Conservation (phyloP, 2,888 invertebrate species). For the Hermodice carunculata region DNA sequence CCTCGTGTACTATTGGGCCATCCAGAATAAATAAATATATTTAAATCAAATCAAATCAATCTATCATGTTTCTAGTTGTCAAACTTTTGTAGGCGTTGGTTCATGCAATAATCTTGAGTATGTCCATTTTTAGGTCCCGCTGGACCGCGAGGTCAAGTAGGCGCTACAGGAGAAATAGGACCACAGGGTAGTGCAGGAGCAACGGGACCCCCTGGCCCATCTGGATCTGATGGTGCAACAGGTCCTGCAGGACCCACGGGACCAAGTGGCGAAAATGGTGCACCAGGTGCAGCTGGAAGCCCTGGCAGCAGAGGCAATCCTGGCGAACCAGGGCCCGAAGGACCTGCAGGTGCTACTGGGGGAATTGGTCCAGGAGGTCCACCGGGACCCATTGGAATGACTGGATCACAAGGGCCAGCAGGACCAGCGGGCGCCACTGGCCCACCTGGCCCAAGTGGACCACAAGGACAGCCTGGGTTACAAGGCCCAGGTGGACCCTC, state of each 20-base stretch:
- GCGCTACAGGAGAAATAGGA: background rate
- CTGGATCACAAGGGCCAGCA: constrained; percentile 1
- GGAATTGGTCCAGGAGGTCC: constrained; percentile 12
- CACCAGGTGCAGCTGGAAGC: background rate
- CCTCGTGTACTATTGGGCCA: too few relatives aligned
- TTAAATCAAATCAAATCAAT: too few relatives aligned
- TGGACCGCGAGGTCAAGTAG: constrained; percentile 14
- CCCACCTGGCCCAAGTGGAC: constrained; percentile 13
- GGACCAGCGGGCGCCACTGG: constrained; percentile 12
- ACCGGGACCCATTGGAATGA: constrained; percentile 5
- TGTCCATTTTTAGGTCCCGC: too few relatives aligned
- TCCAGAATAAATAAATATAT: too few relatives aligned
- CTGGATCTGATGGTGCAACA: background rate
- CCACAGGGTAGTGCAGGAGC: background rate
- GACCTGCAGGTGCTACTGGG: background rate
- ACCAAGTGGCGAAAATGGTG: background rate
- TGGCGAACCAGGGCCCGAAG: background rate
- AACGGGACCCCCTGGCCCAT: background rate
- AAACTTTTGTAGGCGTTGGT: too few relatives aligned
- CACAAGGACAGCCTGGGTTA: constrained; percentile 8
- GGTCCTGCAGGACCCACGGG: constrained; percentile 8
- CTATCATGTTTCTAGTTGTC: too few relatives aligned
- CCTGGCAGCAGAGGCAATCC: background rate
- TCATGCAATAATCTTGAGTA: too few relatives aligned
- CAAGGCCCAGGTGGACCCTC: background rate